Evolutionary conservation across 2,888 invertebrate species (phyloP), one percentile per base, ranked within the genome.

Genomic region (Dynastes tityus): DNA sequence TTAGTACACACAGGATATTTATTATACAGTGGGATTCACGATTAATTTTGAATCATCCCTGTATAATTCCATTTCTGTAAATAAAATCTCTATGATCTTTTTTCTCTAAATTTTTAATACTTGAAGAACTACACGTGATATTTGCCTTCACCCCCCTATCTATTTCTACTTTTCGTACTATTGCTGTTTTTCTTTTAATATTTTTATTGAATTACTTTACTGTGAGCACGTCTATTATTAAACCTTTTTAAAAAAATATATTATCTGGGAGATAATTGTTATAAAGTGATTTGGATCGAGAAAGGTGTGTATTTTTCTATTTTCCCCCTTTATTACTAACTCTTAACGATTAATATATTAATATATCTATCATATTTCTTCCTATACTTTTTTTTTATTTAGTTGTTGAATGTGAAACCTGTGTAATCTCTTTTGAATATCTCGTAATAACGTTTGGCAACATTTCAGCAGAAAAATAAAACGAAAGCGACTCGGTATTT

Each of bases 91-190:
- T 40, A 37, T 65, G 16, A 13, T 40, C 65, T 71, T 53, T 29
- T 55, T 32, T 53, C 16, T 70, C 29, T 70, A 32, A 55, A 71
- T 71, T 32, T 55, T 32, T 53, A 71, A 45, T 45, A 45, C 45
- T 45, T 45, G 11, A 11, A 45, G 45, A 55, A 6, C 16, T 9
- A 73, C 73, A 73, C 61, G 73, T 73, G 73, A 73, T 73, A 6
- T 73, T 73, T 73, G 73, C 73, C 73, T 73, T 37, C 73, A 73
- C 73, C 73, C 73, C 22, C 29, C 37, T 71, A 22, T 61, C 53
- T 58, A 16, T 70, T n/a, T 70, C 71, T 53, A 32, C n/a, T 71
- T 55, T 16, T 71, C 37, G 2, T 27, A 55, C 11, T 71, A 45
- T 53, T 13, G 32, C 37, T 65, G n/a, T 65, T 71, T 32, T 55